Percentiles rank a stretch among this genome's conserved stretches.
These are phyloP conservation scores for Melanophora roralis DNA, from an alignment of 2,888 invertebrate genomes.

Conservation along the genomic window DNA sequence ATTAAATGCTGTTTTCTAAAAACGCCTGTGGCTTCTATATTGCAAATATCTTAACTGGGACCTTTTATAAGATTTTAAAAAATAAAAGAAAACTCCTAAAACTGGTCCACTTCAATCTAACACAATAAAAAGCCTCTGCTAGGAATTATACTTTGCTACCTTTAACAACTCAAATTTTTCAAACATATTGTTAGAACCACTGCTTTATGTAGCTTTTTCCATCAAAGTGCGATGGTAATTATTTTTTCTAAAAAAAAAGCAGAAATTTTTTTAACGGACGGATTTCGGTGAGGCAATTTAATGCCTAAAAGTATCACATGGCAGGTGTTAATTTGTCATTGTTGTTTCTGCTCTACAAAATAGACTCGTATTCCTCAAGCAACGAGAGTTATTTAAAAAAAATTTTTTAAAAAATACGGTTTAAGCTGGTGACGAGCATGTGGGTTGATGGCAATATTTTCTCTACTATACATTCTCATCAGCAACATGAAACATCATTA, in stretches of 20 bases:
- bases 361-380: neutral
- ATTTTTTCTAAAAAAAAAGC: neutral
- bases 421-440: constrained; percentile 29
- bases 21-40: too few species aligned
- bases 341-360: constrained; percentile 33
- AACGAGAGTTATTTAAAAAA: constrained; percentile 36
- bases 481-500: constrained; percentile 4
- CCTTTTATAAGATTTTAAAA: too few species aligned
- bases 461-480: constrained; percentile 45
- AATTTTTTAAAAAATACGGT: constrained; percentile 28
- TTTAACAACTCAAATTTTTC: too few species aligned
- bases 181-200: too few species aligned
- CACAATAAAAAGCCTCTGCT: too few species aligned
- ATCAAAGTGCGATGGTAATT: neutral
- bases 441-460: constrained; percentile 19
- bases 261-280: constrained; percentile 44
- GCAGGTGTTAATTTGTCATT: constrained; percentile 60
- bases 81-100: too few species aligned
- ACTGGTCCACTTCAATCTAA: too few species aligned
- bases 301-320: constrained; percentile 41
- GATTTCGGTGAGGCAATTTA: constrained; percentile 40
- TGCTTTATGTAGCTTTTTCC: too few species aligned
- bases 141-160: too few species aligned
- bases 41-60: too few species aligned
- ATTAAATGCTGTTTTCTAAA: too few species aligned